Evolutionary conservation across 2,113 vertebrate species (phyloP), one percentile per base, ranked within the genome.

Genomic region (Dromiciops gliroides): DNA sequence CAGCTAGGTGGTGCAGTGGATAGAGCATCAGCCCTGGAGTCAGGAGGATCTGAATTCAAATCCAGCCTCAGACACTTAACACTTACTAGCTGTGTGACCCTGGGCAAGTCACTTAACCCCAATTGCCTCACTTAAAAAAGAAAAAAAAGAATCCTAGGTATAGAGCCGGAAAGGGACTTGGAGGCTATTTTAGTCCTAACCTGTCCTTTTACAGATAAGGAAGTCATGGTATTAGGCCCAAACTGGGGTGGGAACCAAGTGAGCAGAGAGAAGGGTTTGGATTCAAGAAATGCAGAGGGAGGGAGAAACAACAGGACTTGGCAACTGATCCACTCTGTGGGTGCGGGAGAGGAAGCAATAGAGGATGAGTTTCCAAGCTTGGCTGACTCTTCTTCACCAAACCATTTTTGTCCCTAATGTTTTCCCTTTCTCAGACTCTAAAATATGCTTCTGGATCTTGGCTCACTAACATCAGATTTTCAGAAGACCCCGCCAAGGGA

Each of bases 361-460:
- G 23, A 83, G 19, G n/a, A 22, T 23, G n/a, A 22, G 7, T 2
- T 83, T 19, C 44, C n/a, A 83, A 22, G n/a, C n/a, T 7, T 75
- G 16, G 37, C 37, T 7, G 37, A 75, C 67, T 31, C 56, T 75
- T 75, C n/a, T 44, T 75, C 37, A 23, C 19, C 37, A 22, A 44
- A 83, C 6, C 31, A 60, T 60, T 90, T 89, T 26, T 7, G 26
- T 48, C 31, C 49, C 6, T 12, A 28, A 52, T 25, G 4, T 50
- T 47, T 89, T 93, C 31, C 90, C 50, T 89, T 91, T 67, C 89
- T 88, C 90, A 91, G 51, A 37, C 26, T 95, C 47, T n/a, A 19
- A n/a, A 92, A 92, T 48, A 90, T 83, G 26, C 28, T 50, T 28
- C 31, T 94, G 44, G 31, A 50, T 92, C 47, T 89, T 50, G 91